A percentile compares a stretch with the other conserved stretches of the same genome.
Conservation (phyloP, 1,140 invertebrate species). For the Ridgeia piscesae region DNA sequence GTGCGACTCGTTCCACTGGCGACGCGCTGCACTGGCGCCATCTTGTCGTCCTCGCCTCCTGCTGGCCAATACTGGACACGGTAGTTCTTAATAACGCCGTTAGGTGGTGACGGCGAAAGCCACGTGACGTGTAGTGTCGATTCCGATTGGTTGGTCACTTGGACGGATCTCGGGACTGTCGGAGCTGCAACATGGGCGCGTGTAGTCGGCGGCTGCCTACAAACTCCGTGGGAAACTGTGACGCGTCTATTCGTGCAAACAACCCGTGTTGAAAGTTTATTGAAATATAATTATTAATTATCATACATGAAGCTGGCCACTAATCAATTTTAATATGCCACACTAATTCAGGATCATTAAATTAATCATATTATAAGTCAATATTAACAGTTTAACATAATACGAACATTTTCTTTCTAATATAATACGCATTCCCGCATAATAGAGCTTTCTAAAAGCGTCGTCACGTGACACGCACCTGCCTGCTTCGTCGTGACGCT, state of each 20-base stretch:
- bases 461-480: conserved; percentile 31
- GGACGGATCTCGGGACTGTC: conserved; percentile 33
- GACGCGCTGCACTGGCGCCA: neutral
- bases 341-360: no score
- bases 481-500: conserved; percentile 37
- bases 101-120: conserved; percentile 4
- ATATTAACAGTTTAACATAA: no score
- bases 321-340: no score
- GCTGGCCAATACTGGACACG: neutral
- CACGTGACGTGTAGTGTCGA: conserved; percentile 9
- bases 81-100: conserved; percentile 21
- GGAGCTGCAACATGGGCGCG: conserved; percentile 36
- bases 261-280: no score
- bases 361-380: no score
- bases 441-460: neutral
- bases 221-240: neutral
- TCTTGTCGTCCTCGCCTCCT: neutral
- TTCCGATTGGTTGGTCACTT: conserved; percentile 13
- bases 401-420: no score
- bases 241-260: no score
- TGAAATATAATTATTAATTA: no score
- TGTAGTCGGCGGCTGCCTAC: no score
- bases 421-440: no score
- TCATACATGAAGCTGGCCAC: no score
- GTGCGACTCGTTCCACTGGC: neutral